These are phyloP conservation scores for Lophura nycthemera DNA, from an alignment of 2,113 vertebrate genomes.

Conservation along the genomic window DNA sequence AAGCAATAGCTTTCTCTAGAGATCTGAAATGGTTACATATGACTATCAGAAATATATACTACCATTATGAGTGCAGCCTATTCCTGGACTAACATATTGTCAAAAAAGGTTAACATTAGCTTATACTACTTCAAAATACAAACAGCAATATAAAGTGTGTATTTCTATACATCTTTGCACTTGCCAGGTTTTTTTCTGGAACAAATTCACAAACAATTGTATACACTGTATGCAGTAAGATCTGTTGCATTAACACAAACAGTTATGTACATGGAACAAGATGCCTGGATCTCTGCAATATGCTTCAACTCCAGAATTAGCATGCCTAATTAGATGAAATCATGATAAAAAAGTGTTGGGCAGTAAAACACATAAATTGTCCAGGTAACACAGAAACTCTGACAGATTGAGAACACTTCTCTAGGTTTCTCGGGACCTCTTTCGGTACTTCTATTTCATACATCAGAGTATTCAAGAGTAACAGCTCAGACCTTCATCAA, in stretches of 20 bases:
- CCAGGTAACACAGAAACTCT: neutral
- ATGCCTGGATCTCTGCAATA: neutral
- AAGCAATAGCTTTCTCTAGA: neutral
- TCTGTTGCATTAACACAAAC: neutral
- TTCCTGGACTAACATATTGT: neutral
- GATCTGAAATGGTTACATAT: neutral
- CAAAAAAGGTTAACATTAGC: neutral
- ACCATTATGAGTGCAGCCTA: neutral
- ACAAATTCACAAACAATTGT: neutral
- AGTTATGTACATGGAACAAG: neutral
- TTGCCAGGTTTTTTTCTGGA: neutral
- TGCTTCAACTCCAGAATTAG: neutral
- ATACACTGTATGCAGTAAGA: neutral
- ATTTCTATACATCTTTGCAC: neutral
- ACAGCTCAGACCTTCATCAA: neutral
- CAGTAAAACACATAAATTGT: neutral
- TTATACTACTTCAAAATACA: neutral
- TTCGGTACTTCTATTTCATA: neutral
- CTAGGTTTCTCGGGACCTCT: neutral
- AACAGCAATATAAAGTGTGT: neutral
- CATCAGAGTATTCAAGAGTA: neutral
- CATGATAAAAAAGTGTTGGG: neutral
- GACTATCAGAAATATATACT: neutral
- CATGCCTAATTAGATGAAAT: neutral
- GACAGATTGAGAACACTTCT: neutral